phyloP scores from a whole-genome alignment of 1,140 invertebrate genomes.

The Saccostrea echinata region DNA sequence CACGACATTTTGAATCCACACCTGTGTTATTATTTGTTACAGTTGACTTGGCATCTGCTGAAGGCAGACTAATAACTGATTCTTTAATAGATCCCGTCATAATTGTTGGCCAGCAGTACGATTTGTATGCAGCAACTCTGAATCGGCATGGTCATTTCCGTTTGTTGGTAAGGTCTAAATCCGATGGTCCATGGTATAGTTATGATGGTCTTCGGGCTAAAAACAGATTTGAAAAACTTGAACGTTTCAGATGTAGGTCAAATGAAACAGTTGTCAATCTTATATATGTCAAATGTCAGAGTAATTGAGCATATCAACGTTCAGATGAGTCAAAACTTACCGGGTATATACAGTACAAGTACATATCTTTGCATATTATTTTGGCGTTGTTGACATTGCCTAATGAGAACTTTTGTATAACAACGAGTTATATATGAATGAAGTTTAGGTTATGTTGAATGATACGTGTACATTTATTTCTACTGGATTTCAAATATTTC shows the following conservation, averaged over 20 bases:
- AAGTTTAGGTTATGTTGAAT: too few species aligned
- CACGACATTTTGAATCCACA: background rate
- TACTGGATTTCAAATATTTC: too few species aligned
- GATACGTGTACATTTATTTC: too few species aligned
- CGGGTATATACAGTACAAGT: too few species aligned
- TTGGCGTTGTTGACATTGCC: too few species aligned
- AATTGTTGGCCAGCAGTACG: slow-evolving; percentile 5
- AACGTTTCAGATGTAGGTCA: background rate
- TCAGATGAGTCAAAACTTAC: too few species aligned
- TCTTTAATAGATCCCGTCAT: background rate
- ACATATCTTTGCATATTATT: too few species aligned
- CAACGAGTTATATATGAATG: too few species aligned
- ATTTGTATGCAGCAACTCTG: slow-evolving; percentile 18
- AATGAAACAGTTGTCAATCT: background rate
- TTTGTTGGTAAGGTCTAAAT: background rate
- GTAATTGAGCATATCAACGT: too few species aligned
- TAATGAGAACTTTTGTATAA: too few species aligned
- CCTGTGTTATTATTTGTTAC: background rate
- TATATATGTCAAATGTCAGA: background rate
- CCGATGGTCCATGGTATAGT: background rate
- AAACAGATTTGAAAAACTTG: slow-evolving; percentile 7
- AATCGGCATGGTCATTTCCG: background rate
- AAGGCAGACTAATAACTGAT: background rate
- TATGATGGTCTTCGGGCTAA: slow-evolving; percentile 4
- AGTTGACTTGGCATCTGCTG: background rate